Conservation (phyloP, 2,888 invertebrate species). For the Hirudinaria manillensis region DNA sequence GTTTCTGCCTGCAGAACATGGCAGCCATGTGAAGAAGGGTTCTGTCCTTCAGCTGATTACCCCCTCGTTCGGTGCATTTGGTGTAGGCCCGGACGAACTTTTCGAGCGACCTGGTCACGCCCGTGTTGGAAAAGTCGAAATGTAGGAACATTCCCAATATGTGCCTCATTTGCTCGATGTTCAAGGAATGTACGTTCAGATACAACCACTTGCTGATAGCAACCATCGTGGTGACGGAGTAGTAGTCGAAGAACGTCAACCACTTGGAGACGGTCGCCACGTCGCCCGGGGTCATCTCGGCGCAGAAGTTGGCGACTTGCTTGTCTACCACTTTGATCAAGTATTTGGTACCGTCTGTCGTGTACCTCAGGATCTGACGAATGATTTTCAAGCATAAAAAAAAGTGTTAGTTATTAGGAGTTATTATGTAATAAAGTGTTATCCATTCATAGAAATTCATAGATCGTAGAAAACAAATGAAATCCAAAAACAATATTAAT, state of each 20-base stretch:
- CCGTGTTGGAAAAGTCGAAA: constrained; percentile 60
- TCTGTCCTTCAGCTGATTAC: background rate
- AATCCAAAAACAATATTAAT: too few relatives aligned
- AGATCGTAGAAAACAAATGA: too few relatives aligned
- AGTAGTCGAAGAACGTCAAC: constrained; percentile 38
- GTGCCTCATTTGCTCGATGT: constrained; percentile 57
- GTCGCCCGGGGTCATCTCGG: constrained; percentile 50
- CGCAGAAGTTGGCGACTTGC: constrained; percentile 58
- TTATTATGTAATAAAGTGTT: too few relatives aligned
- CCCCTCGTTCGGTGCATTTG: background rate
- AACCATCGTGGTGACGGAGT: constrained; percentile 47
- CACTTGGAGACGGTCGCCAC: constrained; percentile 45
- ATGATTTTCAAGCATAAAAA: background rate
- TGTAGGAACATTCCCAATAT: constrained; percentile 59
- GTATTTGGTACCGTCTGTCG: constrained; percentile 60
- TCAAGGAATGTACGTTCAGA: constrained; percentile 61
- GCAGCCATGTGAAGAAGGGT: constrained; percentile 61
- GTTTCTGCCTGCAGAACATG: constrained; percentile 62
- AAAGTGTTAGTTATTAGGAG: background rate
- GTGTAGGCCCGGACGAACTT: constrained; percentile 60
- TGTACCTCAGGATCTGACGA: constrained; percentile 54
- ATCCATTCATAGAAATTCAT: too few relatives aligned
- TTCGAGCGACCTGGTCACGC: constrained; percentile 62
- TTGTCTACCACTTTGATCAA: constrained; percentile 61
- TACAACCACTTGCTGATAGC: constrained; percentile 60